Evolutionary conservation across 2,797 vertebrate genomes (phyloP).

Genomic region (Typhlichthys eigenmanni): DNA sequence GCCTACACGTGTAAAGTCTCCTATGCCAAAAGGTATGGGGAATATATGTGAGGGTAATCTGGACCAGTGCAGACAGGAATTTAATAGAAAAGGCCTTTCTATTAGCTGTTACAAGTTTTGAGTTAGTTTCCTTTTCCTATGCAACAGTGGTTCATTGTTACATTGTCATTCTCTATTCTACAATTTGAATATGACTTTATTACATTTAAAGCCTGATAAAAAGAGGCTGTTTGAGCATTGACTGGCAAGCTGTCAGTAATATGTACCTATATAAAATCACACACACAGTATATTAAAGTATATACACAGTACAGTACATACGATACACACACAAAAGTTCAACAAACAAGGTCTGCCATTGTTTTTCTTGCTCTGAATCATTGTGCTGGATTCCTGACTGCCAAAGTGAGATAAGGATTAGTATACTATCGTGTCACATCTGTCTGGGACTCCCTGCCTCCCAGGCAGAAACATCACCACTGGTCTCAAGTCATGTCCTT

Average conservation of each 20-base stretch:
- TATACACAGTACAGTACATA: too few relatives aligned
- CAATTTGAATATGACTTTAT: too few relatives aligned
- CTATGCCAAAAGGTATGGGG: background rate
- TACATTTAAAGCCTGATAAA: too few relatives aligned
- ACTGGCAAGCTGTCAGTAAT: too few relatives aligned
- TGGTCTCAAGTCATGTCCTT: slow-evolving; percentile 29
- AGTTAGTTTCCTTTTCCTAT: too few relatives aligned
- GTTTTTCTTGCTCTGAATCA: slow-evolving; percentile 34
- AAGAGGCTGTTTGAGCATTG: too few relatives aligned
- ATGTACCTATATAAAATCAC: too few relatives aligned
- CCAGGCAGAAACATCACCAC: slow-evolving; percentile 27
- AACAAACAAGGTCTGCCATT: background rate
- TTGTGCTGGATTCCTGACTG: slow-evolving; percentile 30
- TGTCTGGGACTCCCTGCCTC: slow-evolving; percentile 45
- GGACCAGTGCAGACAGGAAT: background rate
- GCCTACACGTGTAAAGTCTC: background rate
- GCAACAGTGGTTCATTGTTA: too few relatives aligned
- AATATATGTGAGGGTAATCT: slow-evolving; percentile 5
- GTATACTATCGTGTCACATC: slow-evolving; percentile 46
- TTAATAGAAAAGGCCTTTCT: slow-evolving; percentile 1
- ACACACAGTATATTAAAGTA: too few relatives aligned
- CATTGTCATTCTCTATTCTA: too few relatives aligned
- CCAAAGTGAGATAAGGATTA: slow-evolving; percentile 23
- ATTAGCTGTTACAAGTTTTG: background rate
- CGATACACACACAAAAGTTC: too few relatives aligned